Evolutionary conservation across 2,113 vertebrate species (phyloP).

Genomic region (Pelmatolapia mariae): DNA sequence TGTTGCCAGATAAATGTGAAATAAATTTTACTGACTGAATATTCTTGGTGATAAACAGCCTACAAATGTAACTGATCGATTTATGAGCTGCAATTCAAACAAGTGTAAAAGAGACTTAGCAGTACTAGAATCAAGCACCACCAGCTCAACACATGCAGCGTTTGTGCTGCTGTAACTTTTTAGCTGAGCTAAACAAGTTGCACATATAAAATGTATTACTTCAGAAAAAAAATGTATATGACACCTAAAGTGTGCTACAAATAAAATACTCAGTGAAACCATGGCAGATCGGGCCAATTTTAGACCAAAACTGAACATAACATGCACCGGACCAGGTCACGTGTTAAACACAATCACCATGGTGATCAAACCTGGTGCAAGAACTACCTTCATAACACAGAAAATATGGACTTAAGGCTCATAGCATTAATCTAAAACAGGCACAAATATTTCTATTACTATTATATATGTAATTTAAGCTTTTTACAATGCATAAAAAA

Average conservation of each 20-base stretch:
- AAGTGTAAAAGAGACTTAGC: background rate
- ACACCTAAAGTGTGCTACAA: background rate
- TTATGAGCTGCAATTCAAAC: background rate
- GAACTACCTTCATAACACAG: fast-evolving
- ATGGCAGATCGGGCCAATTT: background rate
- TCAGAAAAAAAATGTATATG: background rate
- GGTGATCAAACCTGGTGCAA: background rate
- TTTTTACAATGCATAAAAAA: background rate
- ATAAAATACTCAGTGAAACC: background rate
- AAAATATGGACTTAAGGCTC: background rate
- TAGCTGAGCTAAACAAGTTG: background rate
- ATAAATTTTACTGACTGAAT: background rate
- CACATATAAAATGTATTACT: background rate
- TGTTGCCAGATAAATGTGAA: background rate
- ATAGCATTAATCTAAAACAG: background rate
- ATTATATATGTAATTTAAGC: background rate
- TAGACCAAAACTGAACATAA: background rate
- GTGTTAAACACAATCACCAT: background rate
- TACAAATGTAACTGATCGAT: background rate
- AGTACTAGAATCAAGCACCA: background rate
- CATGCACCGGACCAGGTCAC: background rate
- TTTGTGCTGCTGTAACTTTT: background rate
- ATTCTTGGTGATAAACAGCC: background rate
- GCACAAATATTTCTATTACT: background rate
- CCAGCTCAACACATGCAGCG: background rate